Evolutionary conservation across 2,113 vertebrate species (phyloP).

Genomic region (Sarotherodon lohbergeri): DNA sequence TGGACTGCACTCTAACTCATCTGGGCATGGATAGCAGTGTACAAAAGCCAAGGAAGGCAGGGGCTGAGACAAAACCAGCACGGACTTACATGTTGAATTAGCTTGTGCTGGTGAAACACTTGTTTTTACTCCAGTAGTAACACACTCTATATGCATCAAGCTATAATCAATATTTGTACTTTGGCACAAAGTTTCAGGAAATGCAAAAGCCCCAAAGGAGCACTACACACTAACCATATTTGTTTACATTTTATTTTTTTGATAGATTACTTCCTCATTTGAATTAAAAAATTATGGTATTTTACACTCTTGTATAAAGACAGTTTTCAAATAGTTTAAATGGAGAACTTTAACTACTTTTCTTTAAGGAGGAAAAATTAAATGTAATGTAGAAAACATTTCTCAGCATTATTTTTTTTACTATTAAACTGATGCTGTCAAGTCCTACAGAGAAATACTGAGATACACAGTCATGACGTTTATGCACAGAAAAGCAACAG

Average conservation of each 20-base stretch:
- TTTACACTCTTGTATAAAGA: not conserved
- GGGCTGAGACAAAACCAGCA: constrained; percentile 51
- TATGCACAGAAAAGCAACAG: not conserved
- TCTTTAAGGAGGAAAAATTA: not conserved
- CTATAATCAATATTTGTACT: not conserved
- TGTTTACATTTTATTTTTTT: not conserved
- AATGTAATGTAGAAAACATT: not conserved
- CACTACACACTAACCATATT: not conserved
- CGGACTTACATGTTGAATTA: constrained; percentile 3
- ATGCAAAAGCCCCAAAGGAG: not conserved
- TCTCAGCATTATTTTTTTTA: not conserved
- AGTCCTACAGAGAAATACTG: not conserved
- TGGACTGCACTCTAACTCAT: constrained; percentile 68
- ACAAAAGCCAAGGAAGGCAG: constrained; percentile 48
- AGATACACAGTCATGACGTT: not conserved
- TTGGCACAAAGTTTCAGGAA: not conserved
- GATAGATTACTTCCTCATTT: not conserved
- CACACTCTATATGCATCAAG: not conserved
- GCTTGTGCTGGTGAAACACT: not conserved
- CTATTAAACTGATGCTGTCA: not conserved
- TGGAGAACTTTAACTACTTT: not conserved
- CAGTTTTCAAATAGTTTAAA: not conserved
- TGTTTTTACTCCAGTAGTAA: not conserved
- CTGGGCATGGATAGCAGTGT: constrained; percentile 53
- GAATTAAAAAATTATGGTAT: not conserved